These are phyloP conservation scores for Lepus americanus DNA, from an alignment of 2,113 vertebrate species.

Conservation along the genomic window DNA sequence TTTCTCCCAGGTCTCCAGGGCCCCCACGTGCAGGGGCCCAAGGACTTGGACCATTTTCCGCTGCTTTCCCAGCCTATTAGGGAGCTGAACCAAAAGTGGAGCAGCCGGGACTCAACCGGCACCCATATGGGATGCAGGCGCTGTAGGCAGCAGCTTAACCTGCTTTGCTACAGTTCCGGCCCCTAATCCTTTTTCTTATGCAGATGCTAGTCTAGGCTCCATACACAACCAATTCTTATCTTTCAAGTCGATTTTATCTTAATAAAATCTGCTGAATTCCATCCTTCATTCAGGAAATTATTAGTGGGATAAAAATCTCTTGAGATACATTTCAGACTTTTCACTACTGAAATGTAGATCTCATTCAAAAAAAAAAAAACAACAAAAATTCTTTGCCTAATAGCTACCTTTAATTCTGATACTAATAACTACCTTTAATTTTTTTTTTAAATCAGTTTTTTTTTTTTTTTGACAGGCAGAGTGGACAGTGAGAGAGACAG, in stretches of 20 bases:
- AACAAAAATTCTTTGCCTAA: neutral
- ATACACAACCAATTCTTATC: neutral
- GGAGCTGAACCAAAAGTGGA: too few relatives aligned
- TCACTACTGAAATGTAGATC: neutral
- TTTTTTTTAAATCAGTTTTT: too few relatives aligned
- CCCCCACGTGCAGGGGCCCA: too few relatives aligned
- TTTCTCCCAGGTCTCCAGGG: too few relatives aligned
- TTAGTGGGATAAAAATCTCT: too few relatives aligned
- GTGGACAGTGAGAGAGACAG: too few relatives aligned
- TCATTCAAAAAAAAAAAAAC: neutral
- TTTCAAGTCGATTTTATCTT: constrained; percentile 26
- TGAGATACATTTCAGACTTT: neutral
- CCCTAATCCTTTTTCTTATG: neutral
- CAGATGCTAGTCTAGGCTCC: neutral
- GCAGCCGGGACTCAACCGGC: too few relatives aligned
- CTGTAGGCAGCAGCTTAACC: too few relatives aligned
- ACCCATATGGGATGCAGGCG: too few relatives aligned
- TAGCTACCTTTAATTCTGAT: neutral
- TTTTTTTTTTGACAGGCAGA: too few relatives aligned
- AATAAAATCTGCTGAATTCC: neutral
- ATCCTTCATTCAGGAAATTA: constrained; percentile 52
- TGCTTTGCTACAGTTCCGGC: neutral
- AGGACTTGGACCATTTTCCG: too few relatives aligned
- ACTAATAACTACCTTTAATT: neutral
- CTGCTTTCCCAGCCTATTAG: too few relatives aligned